Percentiles rank a stretch among this genome's conserved stretches.
These are phyloP conservation scores for Athripsodes cinereus DNA, from an alignment of 2,888 invertebrate species.

Conservation along the genomic window DNA sequence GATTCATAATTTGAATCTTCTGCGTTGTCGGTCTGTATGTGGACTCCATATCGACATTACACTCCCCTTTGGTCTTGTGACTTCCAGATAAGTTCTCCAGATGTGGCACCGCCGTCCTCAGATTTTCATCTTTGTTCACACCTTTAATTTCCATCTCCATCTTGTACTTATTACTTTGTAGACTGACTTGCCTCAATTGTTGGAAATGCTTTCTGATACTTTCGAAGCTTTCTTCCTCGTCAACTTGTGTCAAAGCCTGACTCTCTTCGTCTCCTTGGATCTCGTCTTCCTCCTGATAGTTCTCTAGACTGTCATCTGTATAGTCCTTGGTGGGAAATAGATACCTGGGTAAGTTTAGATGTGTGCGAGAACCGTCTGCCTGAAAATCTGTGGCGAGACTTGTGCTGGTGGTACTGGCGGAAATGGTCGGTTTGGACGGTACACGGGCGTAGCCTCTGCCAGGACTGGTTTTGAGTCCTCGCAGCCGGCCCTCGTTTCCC, in stretches of 20 bases:
- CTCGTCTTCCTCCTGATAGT: conserved; percentile 32
- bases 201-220: conserved; percentile 56
- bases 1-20: conserved; percentile 44
- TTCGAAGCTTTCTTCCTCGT: conserved; percentile 49
- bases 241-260: conserved; percentile 7
- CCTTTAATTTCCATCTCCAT: conserved; percentile 60
- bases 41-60: conserved; percentile 41
- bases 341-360: conserved; percentile 32
- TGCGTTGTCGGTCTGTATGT: conserved; percentile 53
- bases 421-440: conserved; percentile 48
- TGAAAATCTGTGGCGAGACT: conserved; percentile 52
- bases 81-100: conserved; percentile 56
- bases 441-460: conserved; percentile 47
- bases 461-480: conserved; percentile 29
- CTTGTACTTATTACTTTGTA: conserved; percentile 56
- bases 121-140: conserved; percentile 50
- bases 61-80: conserved; percentile 51
- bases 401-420: conserved; percentile 55
- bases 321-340: conserved; percentile 23
- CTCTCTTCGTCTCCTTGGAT: conserved; percentile 10
- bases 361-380: conserved; percentile 30
- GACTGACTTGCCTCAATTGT: conserved; percentile 55
- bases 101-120: conserved; percentile 55
- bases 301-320: conserved; percentile 41
- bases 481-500: conserved; percentile 41